A percentile compares a stretch with the other conserved stretches of the same genome.
Conservation (phyloP, 2,888 invertebrate species). For the Prenolepis imparis region DNA sequence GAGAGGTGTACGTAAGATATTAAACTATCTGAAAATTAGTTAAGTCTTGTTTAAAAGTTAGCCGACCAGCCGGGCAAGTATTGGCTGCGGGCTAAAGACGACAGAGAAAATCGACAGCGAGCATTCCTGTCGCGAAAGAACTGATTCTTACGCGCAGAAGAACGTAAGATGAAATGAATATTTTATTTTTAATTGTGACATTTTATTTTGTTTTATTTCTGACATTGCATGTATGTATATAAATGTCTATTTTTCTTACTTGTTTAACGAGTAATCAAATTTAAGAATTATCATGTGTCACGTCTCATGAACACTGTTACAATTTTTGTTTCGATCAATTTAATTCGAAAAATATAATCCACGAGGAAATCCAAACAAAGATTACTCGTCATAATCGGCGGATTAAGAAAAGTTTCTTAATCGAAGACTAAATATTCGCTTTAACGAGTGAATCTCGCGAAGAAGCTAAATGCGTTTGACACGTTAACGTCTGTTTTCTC, state of each 20-base stretch:
- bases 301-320: neutral
- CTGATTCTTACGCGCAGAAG: neutral
- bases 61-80: constrained; percentile 72
- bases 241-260: neutral
- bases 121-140: constrained; percentile 23
- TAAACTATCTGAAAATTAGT: constrained; percentile 85
- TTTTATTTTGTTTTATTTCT: constrained; percentile 10
- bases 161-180: neutral
- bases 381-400: neutral
- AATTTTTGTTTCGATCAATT: neutral
- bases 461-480: constrained; percentile 81
- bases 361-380: neutral
- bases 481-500: constrained; percentile 81
- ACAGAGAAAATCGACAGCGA: constrained; percentile 66
- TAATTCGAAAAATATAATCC: neutral
- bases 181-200: constrained; percentile 1
- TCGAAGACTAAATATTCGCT: constrained; percentile 73
- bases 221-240: neutral
- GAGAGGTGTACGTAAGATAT: constrained; percentile 83
- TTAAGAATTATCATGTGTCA: neutral
- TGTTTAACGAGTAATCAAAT: neutral
- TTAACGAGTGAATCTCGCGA: constrained; percentile 66
- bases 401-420: constrained; percentile 49
- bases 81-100: constrained; percentile 65
- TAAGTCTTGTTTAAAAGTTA: constrained; percentile 85